Conservation (phyloP, 92 coral and sea anemone species). For the Meandrina meandrites region DNA sequence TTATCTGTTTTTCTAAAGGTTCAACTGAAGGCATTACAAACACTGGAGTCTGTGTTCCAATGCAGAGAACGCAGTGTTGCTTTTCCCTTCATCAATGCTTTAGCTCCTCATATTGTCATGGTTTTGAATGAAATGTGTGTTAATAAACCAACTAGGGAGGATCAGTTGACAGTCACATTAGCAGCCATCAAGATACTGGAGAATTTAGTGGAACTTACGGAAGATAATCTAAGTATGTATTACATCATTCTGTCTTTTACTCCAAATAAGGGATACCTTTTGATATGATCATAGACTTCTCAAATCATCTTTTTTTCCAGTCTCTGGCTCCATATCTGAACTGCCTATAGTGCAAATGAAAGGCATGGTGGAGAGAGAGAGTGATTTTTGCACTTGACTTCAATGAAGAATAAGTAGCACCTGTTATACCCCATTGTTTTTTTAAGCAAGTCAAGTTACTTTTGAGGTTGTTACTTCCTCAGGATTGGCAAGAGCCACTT, state of each 20-base stretch:
- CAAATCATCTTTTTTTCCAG: background rate
- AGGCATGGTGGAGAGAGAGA: too few relatives aligned
- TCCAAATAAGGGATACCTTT: background rate
- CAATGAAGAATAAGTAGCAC: background rate
- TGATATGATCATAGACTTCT: background rate
- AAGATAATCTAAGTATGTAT: slow-evolving; percentile 84
- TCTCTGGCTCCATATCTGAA: background rate
- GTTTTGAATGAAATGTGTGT: slow-evolving; percentile 82
- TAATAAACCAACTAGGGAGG: slow-evolving; percentile 78
- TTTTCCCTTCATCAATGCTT: slow-evolving; percentile 82
- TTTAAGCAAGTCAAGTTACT: background rate
- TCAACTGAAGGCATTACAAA: slow-evolving; percentile 91
- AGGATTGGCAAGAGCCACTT: too few relatives aligned
- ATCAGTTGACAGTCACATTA: slow-evolving; percentile 71
- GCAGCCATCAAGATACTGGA: slow-evolving; percentile 90
- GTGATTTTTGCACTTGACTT: too few relatives aligned
- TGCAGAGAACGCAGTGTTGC: slow-evolving; percentile 79
- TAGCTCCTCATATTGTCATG: slow-evolving; percentile 92
- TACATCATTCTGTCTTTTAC: background rate
- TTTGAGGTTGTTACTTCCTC: background rate
- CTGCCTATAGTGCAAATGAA: background rate
- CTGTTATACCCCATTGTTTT: too few relatives aligned
- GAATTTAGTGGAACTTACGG: slow-evolving; percentile 77
- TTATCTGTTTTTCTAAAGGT: slow-evolving; percentile 34
- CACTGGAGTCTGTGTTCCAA: slow-evolving; percentile 84